Base-by-base conservation (phyloP, 2,888 invertebrate species). In the Buathra laborator region DNA sequence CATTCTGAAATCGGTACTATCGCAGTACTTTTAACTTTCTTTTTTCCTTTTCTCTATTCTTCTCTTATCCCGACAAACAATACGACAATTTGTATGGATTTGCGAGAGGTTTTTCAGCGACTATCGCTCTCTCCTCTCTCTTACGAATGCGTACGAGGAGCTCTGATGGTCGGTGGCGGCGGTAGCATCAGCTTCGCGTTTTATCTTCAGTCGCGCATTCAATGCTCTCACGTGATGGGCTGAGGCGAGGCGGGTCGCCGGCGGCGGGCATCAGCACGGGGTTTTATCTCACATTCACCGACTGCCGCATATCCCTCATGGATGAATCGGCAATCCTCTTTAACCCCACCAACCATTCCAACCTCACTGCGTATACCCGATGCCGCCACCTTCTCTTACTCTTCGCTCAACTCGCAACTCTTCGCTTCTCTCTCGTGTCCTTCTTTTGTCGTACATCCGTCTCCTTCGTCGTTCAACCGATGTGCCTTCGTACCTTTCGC, bases 271-370 rank as follows among this genome's bases (percentile, higher is more conserved):
- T 91, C 91, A 90, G 88, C 90, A 74, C 67, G 76, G 67, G 83
- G 74, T 90, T 92, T 92, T 92, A 92, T 92, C 92, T 90, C 90
- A 89, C 90, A 92, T 92, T 92, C 92, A 92, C 89, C 87, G 88
- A 89, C 90, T 90, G 87, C 89, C 87, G 90, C 90, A 92, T 44
- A 68, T 92, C 91, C 90, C 91, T 91, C 92, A 90, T 91, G 91
- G 91, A 92, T 92, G 91, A 91, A 92, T 93, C 92, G 91, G 89
- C 90, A 93, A 92, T 93, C 92, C 92, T 92, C 92, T 92, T 92
- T 92, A 90, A 91, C 90, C 89, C 90, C 83, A 85, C 84, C 78
- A 86, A 84, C 75, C 78, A 71, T 80, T 75, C 80, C 78, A 9
- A 37, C 72, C 46, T 59, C 83, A 37, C 37, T 85, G 66, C 32